Evolutionary conservation across 1,140 invertebrate species (phyloP).

Genomic region (Gryon sp.): DNA sequence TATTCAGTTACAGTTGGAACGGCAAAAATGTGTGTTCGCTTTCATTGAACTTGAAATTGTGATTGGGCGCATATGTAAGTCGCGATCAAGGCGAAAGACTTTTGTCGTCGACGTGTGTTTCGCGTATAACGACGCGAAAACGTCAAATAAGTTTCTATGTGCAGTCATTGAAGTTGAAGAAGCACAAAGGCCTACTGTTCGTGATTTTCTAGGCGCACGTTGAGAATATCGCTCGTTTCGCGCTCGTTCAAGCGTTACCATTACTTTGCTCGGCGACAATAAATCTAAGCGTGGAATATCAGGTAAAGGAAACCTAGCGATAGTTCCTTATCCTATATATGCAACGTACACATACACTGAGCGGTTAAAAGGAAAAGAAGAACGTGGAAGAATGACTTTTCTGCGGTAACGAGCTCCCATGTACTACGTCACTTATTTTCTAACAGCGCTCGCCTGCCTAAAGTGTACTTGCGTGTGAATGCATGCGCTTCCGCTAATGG

Average conservation of each 20-base stretch:
- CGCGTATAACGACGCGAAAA: conserved; percentile 41
- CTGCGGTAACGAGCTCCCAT: conserved; percentile 76
- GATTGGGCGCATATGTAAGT: not conserved
- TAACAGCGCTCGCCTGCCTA: conserved; percentile 68
- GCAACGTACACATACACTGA: conserved; percentile 43
- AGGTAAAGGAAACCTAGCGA: conserved; percentile 63
- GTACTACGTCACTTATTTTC: conserved; percentile 75
- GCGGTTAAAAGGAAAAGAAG: conserved; percentile 59
- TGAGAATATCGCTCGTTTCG: conserved; percentile 45
- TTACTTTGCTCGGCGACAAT: conserved; percentile 70
- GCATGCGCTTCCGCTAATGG: conserved; percentile 62
- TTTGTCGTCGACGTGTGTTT: conserved; percentile 25
- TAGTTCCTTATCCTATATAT: conserved; percentile 69
- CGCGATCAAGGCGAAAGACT: conserved; percentile 8
- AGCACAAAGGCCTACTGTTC: conserved; percentile 52
- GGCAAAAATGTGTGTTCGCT: not conserved
- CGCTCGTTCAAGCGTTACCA: conserved; percentile 67
- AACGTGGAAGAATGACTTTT: conserved; percentile 65
- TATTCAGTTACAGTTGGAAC: no score
- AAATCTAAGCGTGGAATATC: conserved; percentile 72
- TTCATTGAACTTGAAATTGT: conserved; percentile 11
- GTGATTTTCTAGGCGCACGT: conserved; percentile 44
- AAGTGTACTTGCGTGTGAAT: conserved; percentile 64
- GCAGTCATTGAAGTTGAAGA: conserved; percentile 39
- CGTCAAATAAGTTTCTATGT: conserved; percentile 42